phyloP scores from a whole-genome alignment of 2,797 vertebrate species.

The Manis pentadactyla region DNA sequence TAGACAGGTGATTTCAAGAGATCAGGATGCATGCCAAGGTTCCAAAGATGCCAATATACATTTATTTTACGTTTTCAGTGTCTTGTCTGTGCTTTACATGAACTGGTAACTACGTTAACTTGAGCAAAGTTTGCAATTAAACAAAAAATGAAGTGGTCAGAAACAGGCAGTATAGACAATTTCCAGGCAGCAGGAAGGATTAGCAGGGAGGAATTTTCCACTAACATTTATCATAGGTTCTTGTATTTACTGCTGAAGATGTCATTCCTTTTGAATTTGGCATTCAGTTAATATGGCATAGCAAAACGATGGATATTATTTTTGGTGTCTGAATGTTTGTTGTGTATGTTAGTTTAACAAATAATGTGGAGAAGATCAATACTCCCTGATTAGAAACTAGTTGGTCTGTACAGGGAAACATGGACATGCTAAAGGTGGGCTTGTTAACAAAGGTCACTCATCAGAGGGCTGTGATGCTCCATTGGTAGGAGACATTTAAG shows the following conservation, averaged over 20 bases:
- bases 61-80: background rate
- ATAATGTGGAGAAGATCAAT: conserved; percentile 63
- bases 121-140: conserved; percentile 67
- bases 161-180: conserved; percentile 59
- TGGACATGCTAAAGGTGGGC: conserved; percentile 21
- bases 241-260: conserved; percentile 65
- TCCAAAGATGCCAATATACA: background rate
- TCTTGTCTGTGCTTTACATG: conserved; percentile 52
- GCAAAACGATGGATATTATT: conserved; percentile 47
- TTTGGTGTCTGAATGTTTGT: conserved; percentile 39
- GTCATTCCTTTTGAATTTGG: conserved; percentile 42
- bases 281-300: conserved; percentile 33
- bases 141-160: conserved; percentile 53
- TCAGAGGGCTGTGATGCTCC: conserved; percentile 43
- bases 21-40: background rate
- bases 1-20: background rate
- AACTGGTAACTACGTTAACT: background rate
- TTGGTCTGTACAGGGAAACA: conserved; percentile 58
- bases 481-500: conserved; percentile 57
- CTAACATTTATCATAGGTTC: conserved; percentile 6
- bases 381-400: conserved; percentile 66
- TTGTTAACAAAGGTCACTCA: conserved; percentile 69
- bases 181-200: conserved; percentile 52
- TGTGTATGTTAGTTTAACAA: conserved; percentile 63
- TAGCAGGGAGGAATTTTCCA: conserved; percentile 47